Evolutionary conservation across 2,888 invertebrate genomes (phyloP).

Genomic region (Abscondita cerata): DNA sequence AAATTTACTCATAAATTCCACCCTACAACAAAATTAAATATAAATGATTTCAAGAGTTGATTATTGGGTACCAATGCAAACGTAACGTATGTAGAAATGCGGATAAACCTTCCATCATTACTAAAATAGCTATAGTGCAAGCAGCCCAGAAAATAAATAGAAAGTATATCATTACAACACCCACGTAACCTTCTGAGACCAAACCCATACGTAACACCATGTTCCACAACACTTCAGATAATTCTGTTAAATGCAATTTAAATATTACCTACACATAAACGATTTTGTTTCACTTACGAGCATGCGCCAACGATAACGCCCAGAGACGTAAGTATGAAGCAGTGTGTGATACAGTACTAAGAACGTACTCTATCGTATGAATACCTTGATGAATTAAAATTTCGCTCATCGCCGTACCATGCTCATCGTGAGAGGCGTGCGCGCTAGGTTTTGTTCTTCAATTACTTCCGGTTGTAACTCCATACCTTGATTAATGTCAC

Average conservation of each 20-base stretch:
- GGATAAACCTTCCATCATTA: constrained; percentile 90
- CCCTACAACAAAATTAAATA: constrained; percentile 60
- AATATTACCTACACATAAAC: not conserved
- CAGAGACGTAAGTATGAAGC: constrained; percentile 96
- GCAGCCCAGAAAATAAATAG: constrained; percentile 80
- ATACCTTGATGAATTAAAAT: constrained; percentile 93
- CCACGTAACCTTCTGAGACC: constrained; percentile 51
- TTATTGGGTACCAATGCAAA: constrained; percentile 90
- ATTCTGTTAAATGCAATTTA: constrained; percentile 61
- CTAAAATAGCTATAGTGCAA: constrained; percentile 82
- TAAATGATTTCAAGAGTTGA: too few species aligned
- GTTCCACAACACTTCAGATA: constrained; percentile 83
- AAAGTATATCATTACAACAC: constrained; percentile 65
- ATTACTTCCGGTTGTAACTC: not conserved
- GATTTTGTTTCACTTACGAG: constrained; percentile 69
- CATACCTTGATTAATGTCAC: constrained; percentile 3
- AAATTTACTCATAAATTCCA: constrained; percentile 80
- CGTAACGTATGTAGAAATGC: constrained; percentile 90
- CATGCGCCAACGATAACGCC: constrained; percentile 96
- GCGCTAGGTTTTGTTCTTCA: constrained; percentile 54
- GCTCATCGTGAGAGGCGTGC: constrained; percentile 52
- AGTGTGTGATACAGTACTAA: constrained; percentile 96
- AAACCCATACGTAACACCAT: constrained; percentile 65
- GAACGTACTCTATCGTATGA: constrained; percentile 95
- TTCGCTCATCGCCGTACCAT: constrained; percentile 71